These are phyloP conservation scores for Diadumene lineata DNA, from an alignment of 92 coral and sea anemone genomes.

Conservation along the genomic window DNA sequence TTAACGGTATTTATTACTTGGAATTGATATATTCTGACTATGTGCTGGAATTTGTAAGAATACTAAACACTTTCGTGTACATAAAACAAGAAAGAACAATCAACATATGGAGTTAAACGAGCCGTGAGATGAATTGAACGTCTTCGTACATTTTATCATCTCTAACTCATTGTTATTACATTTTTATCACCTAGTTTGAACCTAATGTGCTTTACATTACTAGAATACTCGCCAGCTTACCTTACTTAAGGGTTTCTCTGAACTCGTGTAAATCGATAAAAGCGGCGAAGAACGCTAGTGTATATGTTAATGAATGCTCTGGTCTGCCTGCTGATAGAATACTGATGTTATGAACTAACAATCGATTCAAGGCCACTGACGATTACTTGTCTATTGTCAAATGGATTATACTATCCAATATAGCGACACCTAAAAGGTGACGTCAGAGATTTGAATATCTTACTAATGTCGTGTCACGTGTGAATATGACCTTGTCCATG, in stretches of 20 bases:
- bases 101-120: neutral
- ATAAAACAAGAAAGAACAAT: slow-evolving; percentile 5
- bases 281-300: neutral
- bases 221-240: neutral
- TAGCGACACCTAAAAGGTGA: slow-evolving; percentile 21
- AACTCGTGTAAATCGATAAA: neutral
- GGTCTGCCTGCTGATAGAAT: slow-evolving; percentile 20
- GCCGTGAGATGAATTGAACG: neutral
- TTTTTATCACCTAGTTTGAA: neutral
- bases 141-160: neutral
- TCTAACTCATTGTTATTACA: neutral
- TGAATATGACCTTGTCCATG: slow-evolving; percentile 2
- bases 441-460: slow-evolving; percentile 34
- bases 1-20: slow-evolving; percentile 6
- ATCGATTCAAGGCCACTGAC: slow-evolving; percentile 7
- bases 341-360: slow-evolving; percentile 10
- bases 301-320: slow-evolving; percentile 12
- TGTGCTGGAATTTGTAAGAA: neutral
- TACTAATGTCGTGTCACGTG: slow-evolving; percentile 22
- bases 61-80: neutral
- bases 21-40: neutral
- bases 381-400: slow-evolving; percentile 25
- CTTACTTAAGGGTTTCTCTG: neutral
- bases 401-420: slow-evolving; percentile 17
- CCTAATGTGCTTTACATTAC: slow-evolving; percentile 6